Conservation (phyloP, 2,888 invertebrate genomes). For the Capitulum mitella region DNA sequence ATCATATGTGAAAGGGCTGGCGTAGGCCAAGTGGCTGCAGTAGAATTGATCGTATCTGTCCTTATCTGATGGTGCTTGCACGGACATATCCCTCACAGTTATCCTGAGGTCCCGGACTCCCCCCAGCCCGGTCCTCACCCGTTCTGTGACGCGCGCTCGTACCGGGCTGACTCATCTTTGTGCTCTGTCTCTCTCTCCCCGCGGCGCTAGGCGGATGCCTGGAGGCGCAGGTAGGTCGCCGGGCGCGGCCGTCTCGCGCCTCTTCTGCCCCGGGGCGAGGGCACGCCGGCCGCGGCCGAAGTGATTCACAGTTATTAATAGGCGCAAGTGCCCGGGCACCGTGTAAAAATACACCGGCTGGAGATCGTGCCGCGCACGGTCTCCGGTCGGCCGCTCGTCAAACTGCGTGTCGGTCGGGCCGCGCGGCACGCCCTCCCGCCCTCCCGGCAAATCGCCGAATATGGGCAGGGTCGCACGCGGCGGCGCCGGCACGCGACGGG, state of each 20-base stretch:
- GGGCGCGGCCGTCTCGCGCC: too few species aligned
- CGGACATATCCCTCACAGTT: too few species aligned
- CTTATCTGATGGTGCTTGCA: too few species aligned
- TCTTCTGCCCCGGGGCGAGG: background rate
- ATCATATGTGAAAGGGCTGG: too few species aligned
- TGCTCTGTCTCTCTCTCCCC: background rate
- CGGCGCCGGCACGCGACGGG: background rate
- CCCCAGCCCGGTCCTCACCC: too few species aligned
- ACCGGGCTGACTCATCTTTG: too few species aligned
- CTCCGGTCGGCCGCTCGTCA: background rate
- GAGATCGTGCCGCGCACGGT: background rate
- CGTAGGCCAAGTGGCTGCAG: too few species aligned
- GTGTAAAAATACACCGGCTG: background rate
- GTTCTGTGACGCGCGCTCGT: too few species aligned
- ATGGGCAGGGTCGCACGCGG: slow-evolving; percentile 4
- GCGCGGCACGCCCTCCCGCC: background rate
- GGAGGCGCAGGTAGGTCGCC: background rate
- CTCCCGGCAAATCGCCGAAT: background rate
- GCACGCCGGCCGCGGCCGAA: background rate
- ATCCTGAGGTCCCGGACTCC: too few species aligned
- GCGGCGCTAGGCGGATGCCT: background rate
- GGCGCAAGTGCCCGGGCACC: background rate
- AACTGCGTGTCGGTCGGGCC: background rate
- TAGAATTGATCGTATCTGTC: too few species aligned
- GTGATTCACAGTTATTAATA: background rate